Base-by-base conservation (phyloP, 92 coral and sea anemone species). In the Zoanthus sansibaricus region DNA sequence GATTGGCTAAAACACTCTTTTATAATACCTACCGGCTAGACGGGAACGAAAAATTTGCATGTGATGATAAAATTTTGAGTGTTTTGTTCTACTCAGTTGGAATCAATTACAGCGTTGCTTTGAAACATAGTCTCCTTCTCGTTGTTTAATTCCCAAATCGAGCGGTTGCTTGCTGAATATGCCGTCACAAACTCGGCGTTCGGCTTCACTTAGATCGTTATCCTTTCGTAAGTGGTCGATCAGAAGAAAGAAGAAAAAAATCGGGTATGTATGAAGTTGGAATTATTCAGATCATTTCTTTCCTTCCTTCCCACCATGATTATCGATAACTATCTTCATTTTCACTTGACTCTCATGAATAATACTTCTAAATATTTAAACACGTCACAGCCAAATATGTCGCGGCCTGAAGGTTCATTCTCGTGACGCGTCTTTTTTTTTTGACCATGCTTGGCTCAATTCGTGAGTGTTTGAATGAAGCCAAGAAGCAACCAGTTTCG, bases 201-300 rank as follows among this genome's bases (percentile, higher is more conserved):
- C 85, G 44, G 75, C 75, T 10, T 80, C 85, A 6, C 48, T 80
- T 45, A 75, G 85, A 7, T 80, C 85, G 4, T 18, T 80, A 31
- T 80, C 85, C 20, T 80, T 80, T 62, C 74, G 85, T 6, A 80
- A 64, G 18, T 80, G 85, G 85, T 80, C 85, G 11, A 80, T 80
- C 31, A 64, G 85, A 71, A 70, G 85, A 47, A 80, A 80, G 85
- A 80, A 66, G 59, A 80, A 80, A 32, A 66, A 80, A 13, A 62
- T 31, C 10, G 85, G 73, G 85, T 80, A 46, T 37, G 84, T 79
- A 56, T 18, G n/a, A 48, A 62, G 58, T 3, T 46, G 59, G 20
- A 18, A 45, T 64, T 61, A 79, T 79, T 21, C 69, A 33, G 84
- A 46, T 79, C 55, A 48, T 62, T 80, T 66, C 46, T 80, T 68